Percentiles rank a stretch among this genome's conserved stretches.
These are phyloP conservation scores for Hylaeus volcanicus DNA, from an alignment of 1,140 invertebrate species.

Conservation along the genomic window DNA sequence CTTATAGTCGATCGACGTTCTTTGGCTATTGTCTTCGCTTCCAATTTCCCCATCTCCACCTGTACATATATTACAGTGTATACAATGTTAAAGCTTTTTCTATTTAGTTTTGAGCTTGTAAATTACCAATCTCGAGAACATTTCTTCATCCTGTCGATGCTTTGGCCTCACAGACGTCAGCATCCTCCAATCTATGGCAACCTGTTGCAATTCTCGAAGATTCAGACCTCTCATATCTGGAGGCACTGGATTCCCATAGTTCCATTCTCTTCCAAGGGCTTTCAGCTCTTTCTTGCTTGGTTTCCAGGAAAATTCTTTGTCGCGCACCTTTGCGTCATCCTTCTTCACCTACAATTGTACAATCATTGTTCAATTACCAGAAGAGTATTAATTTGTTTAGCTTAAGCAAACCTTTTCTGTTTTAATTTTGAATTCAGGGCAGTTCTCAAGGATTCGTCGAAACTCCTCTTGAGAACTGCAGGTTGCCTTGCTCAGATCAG, in stretches of 20 bases:
- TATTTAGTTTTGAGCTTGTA: too few relatives aligned
- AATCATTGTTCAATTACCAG: neutral
- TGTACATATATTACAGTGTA: slow-evolving; percentile 65
- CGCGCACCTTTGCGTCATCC: slow-evolving; percentile 79
- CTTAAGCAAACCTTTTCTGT: slow-evolving; percentile 87
- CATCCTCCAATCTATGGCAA: slow-evolving; percentile 97
- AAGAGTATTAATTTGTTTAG: neutral
- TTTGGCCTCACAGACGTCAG: slow-evolving; percentile 92
- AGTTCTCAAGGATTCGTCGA: slow-evolving; percentile 89
- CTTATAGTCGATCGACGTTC: slow-evolving; percentile 84
- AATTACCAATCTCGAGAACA: slow-evolving; percentile 86
- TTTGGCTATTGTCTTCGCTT: slow-evolving; percentile 84
- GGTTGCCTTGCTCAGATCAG: slow-evolving; percentile 91
- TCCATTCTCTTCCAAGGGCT: slow-evolving; percentile 83
- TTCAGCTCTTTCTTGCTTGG: slow-evolving; percentile 85
- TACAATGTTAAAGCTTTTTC: too few relatives aligned
- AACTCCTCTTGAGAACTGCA: slow-evolving; percentile 90
- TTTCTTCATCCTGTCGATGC: slow-evolving; percentile 91
- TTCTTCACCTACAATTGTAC: slow-evolving; percentile 71
- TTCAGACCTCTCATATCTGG: slow-evolving; percentile 89
- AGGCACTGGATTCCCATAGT: slow-evolving; percentile 90
- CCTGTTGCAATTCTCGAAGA: slow-evolving; percentile 89
- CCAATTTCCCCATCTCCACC: slow-evolving; percentile 90
- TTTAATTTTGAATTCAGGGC: slow-evolving; percentile 94
- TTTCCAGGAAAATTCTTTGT: slow-evolving; percentile 84